Evolutionary conservation across 2,113 vertebrate genomes (phyloP).

Genomic region (Tor tambroides): DNA sequence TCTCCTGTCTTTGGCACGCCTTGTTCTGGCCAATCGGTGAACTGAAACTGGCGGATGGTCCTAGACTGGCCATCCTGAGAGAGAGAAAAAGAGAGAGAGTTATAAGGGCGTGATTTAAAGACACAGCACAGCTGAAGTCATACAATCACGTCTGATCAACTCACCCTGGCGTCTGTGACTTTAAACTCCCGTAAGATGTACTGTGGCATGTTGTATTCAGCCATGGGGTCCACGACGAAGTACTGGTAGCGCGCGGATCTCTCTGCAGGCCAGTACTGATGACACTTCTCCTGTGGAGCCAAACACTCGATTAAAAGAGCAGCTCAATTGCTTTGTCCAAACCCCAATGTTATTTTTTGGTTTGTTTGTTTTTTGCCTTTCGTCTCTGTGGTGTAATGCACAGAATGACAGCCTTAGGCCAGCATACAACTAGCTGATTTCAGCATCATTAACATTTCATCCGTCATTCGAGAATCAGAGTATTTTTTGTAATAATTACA

Average conservation of each 20-base stretch:
- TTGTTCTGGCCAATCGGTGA: conserved; percentile 98
- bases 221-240: conserved; percentile 98
- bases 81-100: conserved; percentile 4
- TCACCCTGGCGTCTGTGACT: conserved; percentile 93
- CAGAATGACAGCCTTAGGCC: neutral
- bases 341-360: neutral
- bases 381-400: neutral
- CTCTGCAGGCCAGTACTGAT: conserved; percentile 98
- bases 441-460: neutral
- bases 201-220: conserved; percentile 99
- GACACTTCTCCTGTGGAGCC: conserved; percentile 89
- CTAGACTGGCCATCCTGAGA: conserved; percentile 93
- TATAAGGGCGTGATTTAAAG: neutral
- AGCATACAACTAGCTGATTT: neutral
- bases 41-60: conserved; percentile 98
- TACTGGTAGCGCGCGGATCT: conserved; percentile 97
- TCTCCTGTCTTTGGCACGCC: conserved; percentile 96
- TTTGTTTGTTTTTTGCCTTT: neutral
- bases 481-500: neutral
- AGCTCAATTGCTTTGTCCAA: neutral
- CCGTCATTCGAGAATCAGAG: neutral
- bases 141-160: conserved; percentile 43
- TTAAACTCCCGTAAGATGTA: conserved; percentile 99
- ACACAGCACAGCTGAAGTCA: neutral
- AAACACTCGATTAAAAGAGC: neutral